phyloP scores from a whole-genome alignment of 1,140 invertebrate species.

The Sinella curviseta region DNA sequence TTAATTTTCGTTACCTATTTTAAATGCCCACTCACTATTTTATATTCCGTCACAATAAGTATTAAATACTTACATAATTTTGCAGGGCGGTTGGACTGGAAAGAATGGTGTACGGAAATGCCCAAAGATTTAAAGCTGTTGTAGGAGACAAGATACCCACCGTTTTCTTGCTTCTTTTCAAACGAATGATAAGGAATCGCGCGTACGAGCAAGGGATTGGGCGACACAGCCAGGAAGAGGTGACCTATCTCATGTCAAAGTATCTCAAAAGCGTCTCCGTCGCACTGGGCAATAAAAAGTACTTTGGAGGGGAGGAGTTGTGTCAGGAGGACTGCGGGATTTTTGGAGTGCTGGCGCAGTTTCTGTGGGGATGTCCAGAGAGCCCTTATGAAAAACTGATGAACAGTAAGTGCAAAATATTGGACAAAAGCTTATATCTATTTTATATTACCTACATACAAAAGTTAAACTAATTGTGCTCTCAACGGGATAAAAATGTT shows the following conservation, averaged over 20 bases:
- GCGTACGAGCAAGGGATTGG: conserved; percentile 42
- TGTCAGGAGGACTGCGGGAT: conserved; percentile 56
- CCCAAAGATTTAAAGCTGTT: not conserved
- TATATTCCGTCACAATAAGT: not conserved
- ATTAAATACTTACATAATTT: not conserved
- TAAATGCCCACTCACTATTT: too few relatives aligned
- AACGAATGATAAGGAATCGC: not conserved
- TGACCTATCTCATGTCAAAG: conserved; percentile 31
- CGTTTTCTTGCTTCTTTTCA: not conserved
- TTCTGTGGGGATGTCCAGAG: conserved; percentile 54
- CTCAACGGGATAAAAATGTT: too few relatives aligned
- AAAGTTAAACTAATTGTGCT: not conserved
- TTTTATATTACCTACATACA: not conserved
- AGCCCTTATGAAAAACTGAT: conserved; percentile 52
- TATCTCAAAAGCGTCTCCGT: conserved; percentile 40
- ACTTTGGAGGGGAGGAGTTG: conserved; percentile 55
- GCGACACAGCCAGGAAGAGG: conserved; percentile 40
- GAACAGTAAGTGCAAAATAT: conserved; percentile 42
- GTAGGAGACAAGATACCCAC: not conserved
- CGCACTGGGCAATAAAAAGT: conserved; percentile 49
- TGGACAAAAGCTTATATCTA: not conserved
- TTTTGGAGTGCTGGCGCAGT: conserved; percentile 56
- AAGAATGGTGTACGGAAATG: conserved; percentile 7
- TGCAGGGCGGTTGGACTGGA: conserved; percentile 26
- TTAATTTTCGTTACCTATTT: not conserved